Evolutionary conservation across 2,888 invertebrate genomes (phyloP), one percentile per base, ranked within the genome.

Genomic region (Pseudococcus longispinus): DNA sequence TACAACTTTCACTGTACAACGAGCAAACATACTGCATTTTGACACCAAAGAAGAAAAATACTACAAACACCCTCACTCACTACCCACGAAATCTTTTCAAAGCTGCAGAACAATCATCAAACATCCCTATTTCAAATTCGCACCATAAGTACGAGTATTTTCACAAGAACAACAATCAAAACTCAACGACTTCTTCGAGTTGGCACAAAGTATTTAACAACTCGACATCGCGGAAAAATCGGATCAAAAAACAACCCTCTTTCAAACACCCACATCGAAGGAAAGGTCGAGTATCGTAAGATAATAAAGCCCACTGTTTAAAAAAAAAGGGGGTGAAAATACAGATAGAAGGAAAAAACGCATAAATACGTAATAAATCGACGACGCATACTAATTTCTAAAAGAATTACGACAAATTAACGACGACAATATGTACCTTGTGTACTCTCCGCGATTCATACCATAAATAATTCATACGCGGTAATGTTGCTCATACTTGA

Each of bases 381-480:
- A 1, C 23, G 23, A 60, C 23, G 60, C 60, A 23, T 60, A 23
- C 6, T 60, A 60, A 60, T 60, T 60, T 60, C 23, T 20, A 9
- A 60, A n/a, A 23, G 23, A 60, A 60, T 60, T 60, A 60, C 20
- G 60, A 60, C 60, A 60, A 60, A 60, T 60, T 60, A 60, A 60
- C 60, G 23, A 60, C 51, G 23, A 60, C 23, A 60, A 55, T 60
- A 60, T 55, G 23, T 60, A 60, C 9, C n/a, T n/a, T 8, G n/a
- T 55, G 55, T 60, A 60, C n/a, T 8, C 18, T 70, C 15, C 18
- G 3, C 29, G 29, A 70, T 70, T 15, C 32, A 70, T 70, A 70
- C 29, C 15, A 70, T 70, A 18, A 70, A 70, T 70, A 70, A 70
- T 70, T 70, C 70, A 70, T 70, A 60, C 60, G 23, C 60, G 60